A percentile compares a stretch with the other conserved stretches of the same genome.
phyloP scores from a whole-genome alignment of 1,140 invertebrate genomes.

The Schlechtendalia chinensis region DNA sequence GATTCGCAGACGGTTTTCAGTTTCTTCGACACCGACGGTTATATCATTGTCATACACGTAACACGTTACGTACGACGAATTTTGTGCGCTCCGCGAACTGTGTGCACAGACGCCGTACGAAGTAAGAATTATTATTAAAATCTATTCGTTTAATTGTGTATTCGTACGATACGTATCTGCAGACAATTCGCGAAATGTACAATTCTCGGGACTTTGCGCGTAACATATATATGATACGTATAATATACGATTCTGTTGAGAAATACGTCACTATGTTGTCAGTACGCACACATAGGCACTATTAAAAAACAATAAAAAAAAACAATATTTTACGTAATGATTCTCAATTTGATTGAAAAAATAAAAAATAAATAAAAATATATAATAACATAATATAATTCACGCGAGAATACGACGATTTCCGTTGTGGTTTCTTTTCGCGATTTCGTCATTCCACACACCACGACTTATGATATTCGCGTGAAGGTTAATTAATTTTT shows the following conservation, averaged over 20 bases:
- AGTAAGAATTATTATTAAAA: no score
- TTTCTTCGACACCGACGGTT: not conserved
- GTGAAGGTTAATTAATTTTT: slow-evolving; percentile 35
- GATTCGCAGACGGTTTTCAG: not conserved
- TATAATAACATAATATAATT: not conserved
- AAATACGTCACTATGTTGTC: no score
- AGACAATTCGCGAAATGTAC: no score
- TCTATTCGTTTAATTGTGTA: no score
- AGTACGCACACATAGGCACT: not conserved
- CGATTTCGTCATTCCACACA: not conserved
- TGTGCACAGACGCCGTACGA: no score
- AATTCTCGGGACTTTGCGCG: no score
- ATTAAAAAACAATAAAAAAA: not conserved
- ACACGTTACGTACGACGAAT: no score
- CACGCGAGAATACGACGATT: not conserved
- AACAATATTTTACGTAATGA: not conserved
- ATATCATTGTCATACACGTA: not conserved
- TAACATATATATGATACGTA: no score
- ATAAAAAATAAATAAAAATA: no score
- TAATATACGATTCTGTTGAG: no score
- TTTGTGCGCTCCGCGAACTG: no score
- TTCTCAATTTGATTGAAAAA: not conserved
- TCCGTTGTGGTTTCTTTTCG: slow-evolving; percentile 4
- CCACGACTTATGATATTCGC: not conserved
- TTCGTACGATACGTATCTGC: no score